phyloP scores from a whole-genome alignment of 2,797 vertebrate genomes.

The Chelon auratus region DNA sequence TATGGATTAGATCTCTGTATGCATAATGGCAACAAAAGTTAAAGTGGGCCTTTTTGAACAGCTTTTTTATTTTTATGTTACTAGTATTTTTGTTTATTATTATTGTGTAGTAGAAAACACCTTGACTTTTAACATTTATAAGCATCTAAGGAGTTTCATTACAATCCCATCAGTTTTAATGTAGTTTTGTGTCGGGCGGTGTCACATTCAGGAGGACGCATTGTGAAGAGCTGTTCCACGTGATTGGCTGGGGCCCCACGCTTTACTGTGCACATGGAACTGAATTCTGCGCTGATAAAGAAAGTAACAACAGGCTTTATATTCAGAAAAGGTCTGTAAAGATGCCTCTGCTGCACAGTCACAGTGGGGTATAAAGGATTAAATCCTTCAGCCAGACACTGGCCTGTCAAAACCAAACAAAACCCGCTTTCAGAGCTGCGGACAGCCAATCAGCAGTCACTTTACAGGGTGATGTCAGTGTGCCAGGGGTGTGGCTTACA shows the following conservation, averaged over 20 bases:
- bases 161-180: background rate
- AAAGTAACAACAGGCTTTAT: constrained; percentile 69
- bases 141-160: background rate
- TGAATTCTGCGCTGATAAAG: constrained; percentile 56
- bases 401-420: constrained; percentile 70
- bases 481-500: constrained; percentile 41
- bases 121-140: background rate
- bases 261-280: constrained; percentile 48
- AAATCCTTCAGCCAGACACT: constrained; percentile 74
- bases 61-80: background rate
- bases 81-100: background rate
- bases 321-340: constrained; percentile 65
- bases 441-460: constrained; percentile 60
- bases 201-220: background rate
- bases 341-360: constrained; percentile 64
- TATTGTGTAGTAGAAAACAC: background rate
- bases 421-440: constrained; percentile 69
- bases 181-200: constrained; percentile 1
- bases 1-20: background rate
- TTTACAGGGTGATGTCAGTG: constrained; percentile 66
- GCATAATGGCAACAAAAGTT: background rate
- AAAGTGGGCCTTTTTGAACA: background rate
- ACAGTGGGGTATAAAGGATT: constrained; percentile 71
- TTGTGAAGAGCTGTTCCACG: constrained; percentile 44
- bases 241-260: constrained; percentile 33